Conservation (phyloP, 30 jellyfish, hydroid and myxozoan genomes). For the Turritopsis rubra region DNA sequence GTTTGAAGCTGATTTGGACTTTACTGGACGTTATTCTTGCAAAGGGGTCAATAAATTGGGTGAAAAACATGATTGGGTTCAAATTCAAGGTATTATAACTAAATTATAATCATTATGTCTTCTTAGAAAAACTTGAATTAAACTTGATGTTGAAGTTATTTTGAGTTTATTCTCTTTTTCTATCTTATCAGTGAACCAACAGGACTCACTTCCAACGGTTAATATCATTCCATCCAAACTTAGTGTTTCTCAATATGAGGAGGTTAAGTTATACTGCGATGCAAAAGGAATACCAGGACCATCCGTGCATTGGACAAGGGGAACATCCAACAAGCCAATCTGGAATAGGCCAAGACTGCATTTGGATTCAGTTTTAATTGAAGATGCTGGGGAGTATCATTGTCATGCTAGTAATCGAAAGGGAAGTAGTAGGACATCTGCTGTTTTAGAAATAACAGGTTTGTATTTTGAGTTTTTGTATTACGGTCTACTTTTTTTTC, state of each 20-base stretch:
- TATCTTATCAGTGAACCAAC: conserved; percentile 24
- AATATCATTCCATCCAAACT: conserved; percentile 22
- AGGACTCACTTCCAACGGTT: conserved; percentile 36
- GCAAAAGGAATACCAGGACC: conserved; percentile 68
- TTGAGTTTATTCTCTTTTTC: no score
- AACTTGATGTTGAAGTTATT: neutral
- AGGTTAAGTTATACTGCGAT: conserved; percentile 25
- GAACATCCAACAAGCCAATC: neutral
- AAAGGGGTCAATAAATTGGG: conserved; percentile 10
- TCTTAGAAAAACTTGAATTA: neutral
- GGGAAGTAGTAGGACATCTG: conserved; percentile 9
- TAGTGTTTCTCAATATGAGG: conserved; percentile 27
- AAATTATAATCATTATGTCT: conserved; percentile 1
- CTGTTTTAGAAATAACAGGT: conserved; percentile 12
- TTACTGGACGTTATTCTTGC: conserved; percentile 31
- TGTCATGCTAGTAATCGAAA: conserved; percentile 48
- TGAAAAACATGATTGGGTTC: conserved; percentile 25
- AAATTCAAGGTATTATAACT: conserved; percentile 16
- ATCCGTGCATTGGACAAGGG: conserved; percentile 52
- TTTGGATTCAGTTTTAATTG: conserved; percentile 18
- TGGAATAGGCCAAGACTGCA: conserved; percentile 19
- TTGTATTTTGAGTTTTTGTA: neutral
- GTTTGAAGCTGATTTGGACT: conserved; percentile 17
- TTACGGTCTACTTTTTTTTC: no score
- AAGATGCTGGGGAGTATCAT: conserved; percentile 49